Evolutionary conservation across 2,797 vertebrate genomes (phyloP).

Genomic region (Loriculus beryllinus): DNA sequence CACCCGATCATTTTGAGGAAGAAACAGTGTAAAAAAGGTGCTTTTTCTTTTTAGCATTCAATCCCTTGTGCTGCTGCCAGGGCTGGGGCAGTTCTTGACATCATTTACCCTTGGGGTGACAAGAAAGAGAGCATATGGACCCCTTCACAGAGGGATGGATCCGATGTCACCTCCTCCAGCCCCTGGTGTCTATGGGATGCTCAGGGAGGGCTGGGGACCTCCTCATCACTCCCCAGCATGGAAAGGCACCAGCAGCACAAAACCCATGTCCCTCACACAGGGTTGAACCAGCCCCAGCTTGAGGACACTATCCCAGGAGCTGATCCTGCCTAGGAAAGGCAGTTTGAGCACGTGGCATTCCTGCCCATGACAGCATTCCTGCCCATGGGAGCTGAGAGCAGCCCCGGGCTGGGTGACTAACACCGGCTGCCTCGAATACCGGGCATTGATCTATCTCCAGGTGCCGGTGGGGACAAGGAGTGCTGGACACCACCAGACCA

Average conservation of each 20-base stretch:
- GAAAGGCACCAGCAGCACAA: not conserved
- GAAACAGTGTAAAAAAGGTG: not conserved
- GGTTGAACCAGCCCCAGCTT: not conserved
- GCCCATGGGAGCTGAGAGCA: not conserved
- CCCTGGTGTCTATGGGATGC: not conserved
- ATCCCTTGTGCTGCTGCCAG: not conserved
- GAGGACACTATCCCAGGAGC: not conserved
- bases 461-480: not conserved
- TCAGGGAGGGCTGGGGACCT: not conserved
- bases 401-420: not conserved
- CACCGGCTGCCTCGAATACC: not conserved
- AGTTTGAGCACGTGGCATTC: not conserved
- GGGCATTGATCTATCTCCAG: not conserved
- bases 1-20: not conserved
- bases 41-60: not conserved
- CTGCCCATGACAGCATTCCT: not conserved
- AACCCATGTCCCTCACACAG: accelerated
- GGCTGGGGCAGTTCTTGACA: not conserved
- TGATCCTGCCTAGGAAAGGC: not conserved
- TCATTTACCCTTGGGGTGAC: not conserved
- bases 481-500: not conserved
- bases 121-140: not conserved
- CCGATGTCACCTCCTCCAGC: not conserved
- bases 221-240: not conserved
- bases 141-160: not conserved